A percentile compares a stretch with the other conserved stretches of the same genome.
phyloP scores from a whole-genome alignment of 2,113 vertebrate genomes.

The Stigmatopora nigra region DNA sequence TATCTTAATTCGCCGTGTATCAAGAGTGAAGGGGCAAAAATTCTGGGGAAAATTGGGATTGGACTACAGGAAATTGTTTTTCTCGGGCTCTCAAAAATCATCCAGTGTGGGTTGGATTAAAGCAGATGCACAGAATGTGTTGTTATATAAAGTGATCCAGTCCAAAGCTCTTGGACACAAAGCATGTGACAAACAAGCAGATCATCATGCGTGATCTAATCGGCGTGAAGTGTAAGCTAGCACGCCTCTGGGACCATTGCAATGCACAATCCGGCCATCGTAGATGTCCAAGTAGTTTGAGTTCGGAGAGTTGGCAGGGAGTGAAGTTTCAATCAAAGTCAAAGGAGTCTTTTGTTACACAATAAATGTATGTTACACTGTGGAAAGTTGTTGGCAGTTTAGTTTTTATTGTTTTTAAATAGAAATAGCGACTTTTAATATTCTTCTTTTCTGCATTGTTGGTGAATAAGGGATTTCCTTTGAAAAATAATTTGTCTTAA shows the following conservation, averaged over 20 bases:
- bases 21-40: constrained; percentile 7
- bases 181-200: constrained; percentile 45
- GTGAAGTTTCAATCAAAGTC: too few species aligned
- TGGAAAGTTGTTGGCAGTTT: too few species aligned
- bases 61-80: constrained; percentile 17
- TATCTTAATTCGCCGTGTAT: neutral
- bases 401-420: too few species aligned
- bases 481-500: neutral
- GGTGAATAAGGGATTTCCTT: neutral
- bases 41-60: constrained; percentile 12
- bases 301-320: too few species aligned
- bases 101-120: constrained; percentile 42
- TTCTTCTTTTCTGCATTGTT: neutral
- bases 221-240: constrained; percentile 36
- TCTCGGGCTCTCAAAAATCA: constrained; percentile 11
- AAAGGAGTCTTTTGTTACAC: too few species aligned
- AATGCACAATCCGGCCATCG: constrained; percentile 17
- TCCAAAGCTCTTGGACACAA: constrained; percentile 50
- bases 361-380: too few species aligned
- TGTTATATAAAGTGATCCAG: constrained; percentile 54
- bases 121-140: constrained; percentile 47
- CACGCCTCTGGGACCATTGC: constrained; percentile 23
- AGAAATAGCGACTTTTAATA: neutral
- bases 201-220: constrained; percentile 45
- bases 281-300: too few species aligned